Evolutionary conservation across 2,888 invertebrate genomes (phyloP).

Genomic region (Microctonus aethiopoides): DNA sequence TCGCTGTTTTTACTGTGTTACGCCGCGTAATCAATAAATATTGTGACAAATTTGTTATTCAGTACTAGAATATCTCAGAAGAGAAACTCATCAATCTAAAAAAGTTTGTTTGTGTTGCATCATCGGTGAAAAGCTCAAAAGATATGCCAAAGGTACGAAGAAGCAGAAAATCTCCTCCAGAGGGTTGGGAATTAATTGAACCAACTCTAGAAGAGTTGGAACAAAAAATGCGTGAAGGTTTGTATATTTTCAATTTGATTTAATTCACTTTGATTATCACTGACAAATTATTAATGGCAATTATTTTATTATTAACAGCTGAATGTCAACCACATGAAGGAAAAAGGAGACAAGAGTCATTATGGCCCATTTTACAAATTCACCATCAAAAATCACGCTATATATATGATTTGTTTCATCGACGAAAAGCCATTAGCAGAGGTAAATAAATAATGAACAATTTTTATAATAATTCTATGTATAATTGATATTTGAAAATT

Average conservation of each 20-base stretch:
- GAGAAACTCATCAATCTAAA: too few relatives aligned
- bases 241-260: conserved; percentile 21
- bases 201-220: conserved; percentile 98
- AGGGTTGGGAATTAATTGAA: conserved; percentile 99
- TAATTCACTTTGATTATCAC: neutral
- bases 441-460: conserved; percentile 64
- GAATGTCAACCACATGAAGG: conserved; percentile 99
- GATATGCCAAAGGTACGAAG: conserved; percentile 91
- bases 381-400: conserved; percentile 98
- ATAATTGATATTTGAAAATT: neutral
- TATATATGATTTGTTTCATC: conserved; percentile 95
- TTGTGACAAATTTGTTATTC: too few relatives aligned
- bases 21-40: too few relatives aligned
- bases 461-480: neutral
- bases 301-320: conserved; percentile 71
- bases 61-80: too few relatives aligned
- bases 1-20: too few relatives aligned
- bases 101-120: too few relatives aligned
- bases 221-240: conserved; percentile 99
- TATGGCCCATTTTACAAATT: conserved; percentile 99
- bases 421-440: conserved; percentile 94
- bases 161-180: conserved; percentile 93
- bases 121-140: too few relatives aligned
- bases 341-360: conserved; percentile 95
- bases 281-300: too few relatives aligned